Evolutionary conservation across 2,113 vertebrate genomes (phyloP), one percentile per base, ranked within the genome.

Genomic region (Rhadina sibilatrix): DNA sequence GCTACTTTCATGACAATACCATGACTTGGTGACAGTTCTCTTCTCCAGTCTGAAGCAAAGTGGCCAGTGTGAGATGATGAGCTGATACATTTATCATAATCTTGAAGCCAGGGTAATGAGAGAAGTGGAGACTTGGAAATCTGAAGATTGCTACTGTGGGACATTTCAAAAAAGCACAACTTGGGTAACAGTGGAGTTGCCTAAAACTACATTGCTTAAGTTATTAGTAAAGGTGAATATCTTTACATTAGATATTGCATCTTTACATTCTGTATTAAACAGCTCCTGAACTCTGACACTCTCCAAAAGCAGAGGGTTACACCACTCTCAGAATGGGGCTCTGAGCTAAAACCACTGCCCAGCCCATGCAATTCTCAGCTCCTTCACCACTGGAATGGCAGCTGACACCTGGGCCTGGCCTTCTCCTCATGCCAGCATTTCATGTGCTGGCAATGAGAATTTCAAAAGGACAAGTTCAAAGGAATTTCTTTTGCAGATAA

Each of bases 281-380:
- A 82, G 12, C 7, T 66, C 30, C n/a, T 63, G 23, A 23, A 4
- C 6, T 79, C 44, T 68, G n/a, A 13, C 0, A 0, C 0, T 2
- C 16, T 69, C 53, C 12, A 3, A 9, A 75, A 76, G 37, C 7
- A 64, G 33, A 1, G 3, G 16, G 14, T 59, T 60, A 57, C 10
- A 6, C 3, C 2, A 22, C 7, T 94, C 35, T 17, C 0, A 1
- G 53, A 31, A 44, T 1, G 3, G 54, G 15, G 4, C 9, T 85
- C 30, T 81, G 52, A 81, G 11, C 19, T 79, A 35, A 89, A 87
- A 66, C 5, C 33, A 19, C 23, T 80, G 37, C 31, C 16, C 25
- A 83, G 54, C 6, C 22, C 20, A 31, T 6, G 21, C 14, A 53
- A 21, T 20, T 12, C 20, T 69, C 79, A 53, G 12, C 31, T 90